These are phyloP conservation scores for Drosophila micromelanica DNA, from an alignment of 1,140 invertebrate genomes.

Conservation along the genomic window DNA sequence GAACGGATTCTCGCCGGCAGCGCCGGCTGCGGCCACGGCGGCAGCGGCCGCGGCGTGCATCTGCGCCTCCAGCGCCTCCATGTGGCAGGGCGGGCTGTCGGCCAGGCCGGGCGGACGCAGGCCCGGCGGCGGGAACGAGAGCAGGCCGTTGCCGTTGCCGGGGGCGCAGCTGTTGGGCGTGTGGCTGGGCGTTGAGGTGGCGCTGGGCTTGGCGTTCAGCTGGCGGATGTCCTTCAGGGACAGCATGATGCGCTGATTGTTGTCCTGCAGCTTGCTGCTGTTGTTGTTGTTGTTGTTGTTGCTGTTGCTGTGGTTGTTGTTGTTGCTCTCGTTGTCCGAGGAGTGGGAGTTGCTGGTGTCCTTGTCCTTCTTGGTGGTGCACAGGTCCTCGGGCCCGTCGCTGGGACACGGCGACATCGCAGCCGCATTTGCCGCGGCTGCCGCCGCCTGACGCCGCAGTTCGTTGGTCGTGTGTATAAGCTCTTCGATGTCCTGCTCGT, in stretches of 20 bases:
- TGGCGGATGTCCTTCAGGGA: conserved; percentile 82
- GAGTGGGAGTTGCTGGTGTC: conserved; percentile 34
- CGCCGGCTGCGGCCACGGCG: conserved; percentile 66
- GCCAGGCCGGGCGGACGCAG: conserved; percentile 62
- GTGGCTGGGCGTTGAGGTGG: conserved; percentile 64
- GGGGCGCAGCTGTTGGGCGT: conserved; percentile 57
- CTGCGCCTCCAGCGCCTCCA: conserved; percentile 77
- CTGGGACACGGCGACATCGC: conserved; percentile 68
- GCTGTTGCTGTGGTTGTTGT: conserved; percentile 46
- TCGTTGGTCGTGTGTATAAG: conserved; percentile 80
- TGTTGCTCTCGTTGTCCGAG: conserved; percentile 57
- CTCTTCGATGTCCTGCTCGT: conserved; percentile 81
- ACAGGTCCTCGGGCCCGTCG: conserved; percentile 85
- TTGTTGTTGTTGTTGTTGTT: conserved; percentile 79
- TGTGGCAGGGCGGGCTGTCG: conserved; percentile 75
- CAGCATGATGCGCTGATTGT: conserved; percentile 82
- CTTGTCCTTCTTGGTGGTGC: conserved; percentile 84
- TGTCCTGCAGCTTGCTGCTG: conserved; percentile 79
- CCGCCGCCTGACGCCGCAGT: conserved; percentile 68
- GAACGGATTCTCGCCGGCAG: conserved; percentile 74
- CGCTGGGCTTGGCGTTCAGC: conserved; percentile 74
- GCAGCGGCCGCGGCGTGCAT: conserved; percentile 81
- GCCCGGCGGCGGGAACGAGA: conserved; percentile 65
- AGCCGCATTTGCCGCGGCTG: conserved; percentile 64
- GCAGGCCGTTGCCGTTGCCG: conserved; percentile 45